Conservation (phyloP, 2,113 vertebrate genomes). For the Triplophysa dalaica region DNA sequence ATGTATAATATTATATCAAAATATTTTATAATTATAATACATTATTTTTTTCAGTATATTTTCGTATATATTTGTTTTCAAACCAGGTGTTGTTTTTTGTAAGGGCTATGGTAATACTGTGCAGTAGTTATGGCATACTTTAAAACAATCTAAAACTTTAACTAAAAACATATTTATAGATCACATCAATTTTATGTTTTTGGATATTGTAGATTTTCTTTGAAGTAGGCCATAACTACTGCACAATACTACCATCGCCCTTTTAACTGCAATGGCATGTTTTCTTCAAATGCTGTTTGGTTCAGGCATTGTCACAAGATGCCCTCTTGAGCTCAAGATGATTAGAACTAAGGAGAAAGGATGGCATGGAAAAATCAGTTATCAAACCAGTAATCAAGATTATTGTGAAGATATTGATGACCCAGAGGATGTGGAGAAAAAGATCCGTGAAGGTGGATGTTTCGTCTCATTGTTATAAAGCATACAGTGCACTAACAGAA, state of each 20-base stretch:
- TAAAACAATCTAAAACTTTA: too few species aligned
- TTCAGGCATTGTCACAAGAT: constrained; percentile 75
- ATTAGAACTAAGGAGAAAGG: constrained; percentile 64
- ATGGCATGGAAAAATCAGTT: constrained; percentile 71
- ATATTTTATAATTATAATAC: background rate
- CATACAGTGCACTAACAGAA: too few species aligned
- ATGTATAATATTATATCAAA: background rate
- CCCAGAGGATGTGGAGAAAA: constrained; percentile 64
- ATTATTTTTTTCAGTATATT: too few species aligned
- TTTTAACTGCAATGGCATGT: background rate
- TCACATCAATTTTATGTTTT: too few species aligned
- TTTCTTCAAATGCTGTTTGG: background rate
- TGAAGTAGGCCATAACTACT: too few species aligned
- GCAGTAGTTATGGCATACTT: too few species aligned
- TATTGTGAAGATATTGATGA: constrained; percentile 59
- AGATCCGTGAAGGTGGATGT: constrained; percentile 67
- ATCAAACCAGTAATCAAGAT: constrained; percentile 64
- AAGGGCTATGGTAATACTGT: too few species aligned
- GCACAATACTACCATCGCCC: too few species aligned
- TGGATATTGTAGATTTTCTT: too few species aligned
- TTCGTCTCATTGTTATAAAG: background rate
- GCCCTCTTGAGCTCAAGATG: constrained; percentile 76
- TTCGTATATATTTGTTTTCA: too few species aligned
- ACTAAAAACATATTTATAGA: too few species aligned
- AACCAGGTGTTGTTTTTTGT: too few species aligned